These are phyloP conservation scores for Luscinia megarhynchos DNA, from an alignment of 2,797 vertebrate species.

Conservation along the genomic window DNA sequence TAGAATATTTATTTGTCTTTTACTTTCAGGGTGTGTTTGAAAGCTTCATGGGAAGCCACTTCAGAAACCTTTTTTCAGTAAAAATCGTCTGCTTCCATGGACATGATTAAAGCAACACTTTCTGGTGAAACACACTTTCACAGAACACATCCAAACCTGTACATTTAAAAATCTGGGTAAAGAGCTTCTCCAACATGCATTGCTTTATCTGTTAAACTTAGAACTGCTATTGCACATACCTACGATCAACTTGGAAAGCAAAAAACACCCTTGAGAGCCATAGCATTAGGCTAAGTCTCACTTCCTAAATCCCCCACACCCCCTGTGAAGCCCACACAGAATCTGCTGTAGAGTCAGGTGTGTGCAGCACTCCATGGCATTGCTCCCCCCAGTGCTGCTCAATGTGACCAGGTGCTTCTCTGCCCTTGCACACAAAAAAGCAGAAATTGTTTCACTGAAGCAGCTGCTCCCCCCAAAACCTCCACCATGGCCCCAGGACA, in stretches of 20 bases:
- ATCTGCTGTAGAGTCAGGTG: not conserved
- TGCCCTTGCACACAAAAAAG: fast-evolving
- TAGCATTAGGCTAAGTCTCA: not conserved
- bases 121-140: not conserved
- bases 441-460: not conserved
- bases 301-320: not conserved
- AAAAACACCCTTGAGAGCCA: not conserved
- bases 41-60: not conserved
- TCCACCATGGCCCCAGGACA: too few relatives aligned
- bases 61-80: not conserved
- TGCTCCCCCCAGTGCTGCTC: not conserved
- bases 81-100: not conserved
- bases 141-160: not conserved
- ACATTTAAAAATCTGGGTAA: not conserved
- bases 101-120: not conserved
- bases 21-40: not conserved
- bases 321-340: not conserved
- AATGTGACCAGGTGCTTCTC: not conserved
- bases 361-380: not conserved
- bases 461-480: not conserved
- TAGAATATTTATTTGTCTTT: not conserved
- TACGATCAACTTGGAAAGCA: not conserved
- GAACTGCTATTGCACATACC: not conserved
- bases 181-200: not conserved
- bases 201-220: not conserved